These are phyloP conservation scores for Dasypolia templi DNA, from an alignment of 2,888 invertebrate species.

Conservation along the genomic window DNA sequence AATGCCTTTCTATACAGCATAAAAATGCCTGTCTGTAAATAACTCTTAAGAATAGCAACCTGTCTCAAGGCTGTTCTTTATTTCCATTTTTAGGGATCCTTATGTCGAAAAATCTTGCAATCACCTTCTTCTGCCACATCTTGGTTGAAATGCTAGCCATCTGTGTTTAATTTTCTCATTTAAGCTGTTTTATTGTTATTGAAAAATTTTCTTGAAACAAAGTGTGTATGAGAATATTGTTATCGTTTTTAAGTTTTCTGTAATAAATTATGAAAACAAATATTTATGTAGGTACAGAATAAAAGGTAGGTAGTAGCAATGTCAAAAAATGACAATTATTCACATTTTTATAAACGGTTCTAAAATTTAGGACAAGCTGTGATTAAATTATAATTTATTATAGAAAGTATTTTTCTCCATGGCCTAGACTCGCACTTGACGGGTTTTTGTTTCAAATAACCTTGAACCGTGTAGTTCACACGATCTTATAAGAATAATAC, in stretches of 20 bases:
- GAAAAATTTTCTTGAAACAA: too few relatives aligned
- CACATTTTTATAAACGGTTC: conserved; percentile 8
- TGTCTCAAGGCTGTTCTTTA: conserved; percentile 33
- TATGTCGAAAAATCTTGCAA: neutral
- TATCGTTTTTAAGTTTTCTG: too few relatives aligned
- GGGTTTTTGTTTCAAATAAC: conserved; percentile 31
- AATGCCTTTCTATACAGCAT: conserved; percentile 27
- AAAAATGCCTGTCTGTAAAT: conserved; percentile 26
- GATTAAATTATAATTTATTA: neutral
- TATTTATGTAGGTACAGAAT: too few relatives aligned
- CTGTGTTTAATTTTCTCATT: too few relatives aligned
- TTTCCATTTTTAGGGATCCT: conserved; percentile 43
- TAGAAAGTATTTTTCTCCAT: neutral
- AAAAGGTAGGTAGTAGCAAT: too few relatives aligned
- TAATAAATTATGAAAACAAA: too few relatives aligned
- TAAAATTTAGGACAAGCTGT: too few relatives aligned
- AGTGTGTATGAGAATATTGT: too few relatives aligned
- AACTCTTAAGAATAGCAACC: conserved; percentile 40
- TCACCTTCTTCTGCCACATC: too few relatives aligned
- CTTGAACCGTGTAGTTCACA: conserved; percentile 61
- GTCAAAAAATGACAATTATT: too few relatives aligned
- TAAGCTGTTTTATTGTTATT: too few relatives aligned
- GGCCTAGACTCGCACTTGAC: conserved; percentile 47
- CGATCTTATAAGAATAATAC: conserved; percentile 36
- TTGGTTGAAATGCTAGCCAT: too few relatives aligned